Conservation (phyloP, 2,797 vertebrate species). For the Parauchenoglanis punctatus region DNA sequence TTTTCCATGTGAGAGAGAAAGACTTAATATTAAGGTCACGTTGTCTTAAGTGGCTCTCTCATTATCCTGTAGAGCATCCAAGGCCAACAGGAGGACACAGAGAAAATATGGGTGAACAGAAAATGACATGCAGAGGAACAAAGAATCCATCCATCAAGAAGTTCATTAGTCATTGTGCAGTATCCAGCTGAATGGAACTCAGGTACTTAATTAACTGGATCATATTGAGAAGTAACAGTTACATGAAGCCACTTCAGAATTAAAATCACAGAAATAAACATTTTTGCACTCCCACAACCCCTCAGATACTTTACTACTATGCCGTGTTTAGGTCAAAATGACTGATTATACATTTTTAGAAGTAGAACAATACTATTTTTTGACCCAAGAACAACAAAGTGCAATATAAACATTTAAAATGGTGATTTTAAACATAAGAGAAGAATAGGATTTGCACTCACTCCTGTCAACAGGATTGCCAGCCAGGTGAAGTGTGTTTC, state of each 20-base stretch:
- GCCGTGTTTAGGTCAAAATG: neutral
- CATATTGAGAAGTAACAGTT: neutral
- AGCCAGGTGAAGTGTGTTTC: neutral
- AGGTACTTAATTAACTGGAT: neutral
- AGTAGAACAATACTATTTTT: neutral
- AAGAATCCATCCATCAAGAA: slow-evolving; percentile 26
- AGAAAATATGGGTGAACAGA: slow-evolving; percentile 9
- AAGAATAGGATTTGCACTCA: neutral
- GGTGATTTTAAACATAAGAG: neutral
- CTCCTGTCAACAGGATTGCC: neutral
- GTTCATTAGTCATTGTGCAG: slow-evolving; percentile 19
- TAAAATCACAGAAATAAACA: neutral
- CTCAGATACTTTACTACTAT: neutral
- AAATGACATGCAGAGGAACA: neutral
- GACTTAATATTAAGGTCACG: slow-evolving; percentile 31
- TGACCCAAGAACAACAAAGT: neutral
- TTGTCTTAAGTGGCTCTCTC: slow-evolving; percentile 30
- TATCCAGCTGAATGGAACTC: neutral
- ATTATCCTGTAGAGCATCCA: slow-evolving; percentile 30
- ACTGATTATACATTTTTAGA: neutral
- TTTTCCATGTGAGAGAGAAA: neutral
- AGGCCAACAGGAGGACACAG: slow-evolving; percentile 15
- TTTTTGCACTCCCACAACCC: neutral
- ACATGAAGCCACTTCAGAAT: neutral
- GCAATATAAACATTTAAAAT: neutral